A percentile compares a stretch with the other conserved stretches of the same genome.
These are phyloP conservation scores for Azemiops feae DNA, from an alignment of 2,113 vertebrate species.

Conservation along the genomic window DNA sequence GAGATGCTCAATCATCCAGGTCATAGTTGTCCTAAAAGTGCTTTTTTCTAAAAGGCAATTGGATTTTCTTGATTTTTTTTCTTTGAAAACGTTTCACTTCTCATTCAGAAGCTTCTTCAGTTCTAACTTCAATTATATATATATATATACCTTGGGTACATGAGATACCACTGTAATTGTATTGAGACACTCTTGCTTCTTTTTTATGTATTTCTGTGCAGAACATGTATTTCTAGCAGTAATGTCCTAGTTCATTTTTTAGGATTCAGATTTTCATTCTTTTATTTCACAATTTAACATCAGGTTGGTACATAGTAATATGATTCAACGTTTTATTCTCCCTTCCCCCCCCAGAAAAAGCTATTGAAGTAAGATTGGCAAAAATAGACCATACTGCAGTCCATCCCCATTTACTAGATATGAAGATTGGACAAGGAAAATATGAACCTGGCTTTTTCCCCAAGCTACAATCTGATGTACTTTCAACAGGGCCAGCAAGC, in stretches of 20 bases:
- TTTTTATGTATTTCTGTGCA: not conserved
- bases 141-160: no score
- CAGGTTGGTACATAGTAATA: not conserved
- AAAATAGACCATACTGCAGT: constrained; percentile 98
- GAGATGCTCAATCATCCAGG: no score
- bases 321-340: constrained; percentile 20
- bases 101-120: not conserved
- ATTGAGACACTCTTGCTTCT: not conserved
- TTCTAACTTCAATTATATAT: no score
- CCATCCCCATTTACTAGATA: constrained; percentile 95
- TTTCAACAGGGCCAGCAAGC: constrained; percentile 90
- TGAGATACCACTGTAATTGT: not conserved
- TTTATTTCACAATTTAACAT: not conserved
- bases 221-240: not conserved
- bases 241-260: not conserved
- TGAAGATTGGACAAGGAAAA: constrained; percentile 99
- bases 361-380: constrained; percentile 88
- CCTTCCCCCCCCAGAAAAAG: constrained; percentile 80
- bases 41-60: no score
- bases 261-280: not conserved
- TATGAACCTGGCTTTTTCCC: constrained; percentile 98
- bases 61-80: no score
- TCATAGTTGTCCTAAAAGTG: no score
- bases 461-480: constrained; percentile 91
- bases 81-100: not conserved